Evolutionary conservation across 2,113 vertebrate genomes (phyloP).

Genomic region (Dicaeum eximium): DNA sequence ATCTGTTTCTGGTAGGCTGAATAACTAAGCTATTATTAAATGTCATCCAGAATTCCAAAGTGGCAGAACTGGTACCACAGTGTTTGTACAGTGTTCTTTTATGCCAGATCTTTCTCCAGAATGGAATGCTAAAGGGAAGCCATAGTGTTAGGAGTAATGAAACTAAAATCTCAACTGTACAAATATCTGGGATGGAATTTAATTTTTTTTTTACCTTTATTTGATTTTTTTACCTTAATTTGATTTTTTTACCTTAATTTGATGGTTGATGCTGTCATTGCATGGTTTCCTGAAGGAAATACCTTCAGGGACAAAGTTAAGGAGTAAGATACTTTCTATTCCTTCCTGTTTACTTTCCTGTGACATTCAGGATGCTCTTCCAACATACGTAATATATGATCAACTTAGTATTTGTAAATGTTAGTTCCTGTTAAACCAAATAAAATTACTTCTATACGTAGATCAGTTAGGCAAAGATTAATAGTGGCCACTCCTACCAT

Average conservation of each 20-base stretch:
- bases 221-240: not conserved
- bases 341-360: not conserved
- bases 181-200: not conserved
- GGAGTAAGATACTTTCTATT: accelerated
- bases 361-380: not conserved
- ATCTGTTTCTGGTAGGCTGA: not conserved
- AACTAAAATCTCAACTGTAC: not conserved
- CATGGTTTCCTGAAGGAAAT: not conserved
- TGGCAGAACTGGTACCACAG: not conserved
- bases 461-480: not conserved
- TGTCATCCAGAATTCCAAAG: not conserved
- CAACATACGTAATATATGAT: not conserved
- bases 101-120: not conserved
- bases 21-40: not conserved
- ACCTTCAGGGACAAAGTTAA: not conserved
- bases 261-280: not conserved
- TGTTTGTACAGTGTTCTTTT: not conserved
- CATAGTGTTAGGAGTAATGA: not conserved
- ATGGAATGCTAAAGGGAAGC: not conserved
- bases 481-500: not conserved
- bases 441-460: not conserved
- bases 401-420: not conserved
- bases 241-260: not conserved
- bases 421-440: not conserved
- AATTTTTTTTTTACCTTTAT: no score